Percentiles rank a stretch among this genome's conserved stretches.
Conservation (phyloP, 1,140 invertebrate species). For the Coelopa frigida region DNA sequence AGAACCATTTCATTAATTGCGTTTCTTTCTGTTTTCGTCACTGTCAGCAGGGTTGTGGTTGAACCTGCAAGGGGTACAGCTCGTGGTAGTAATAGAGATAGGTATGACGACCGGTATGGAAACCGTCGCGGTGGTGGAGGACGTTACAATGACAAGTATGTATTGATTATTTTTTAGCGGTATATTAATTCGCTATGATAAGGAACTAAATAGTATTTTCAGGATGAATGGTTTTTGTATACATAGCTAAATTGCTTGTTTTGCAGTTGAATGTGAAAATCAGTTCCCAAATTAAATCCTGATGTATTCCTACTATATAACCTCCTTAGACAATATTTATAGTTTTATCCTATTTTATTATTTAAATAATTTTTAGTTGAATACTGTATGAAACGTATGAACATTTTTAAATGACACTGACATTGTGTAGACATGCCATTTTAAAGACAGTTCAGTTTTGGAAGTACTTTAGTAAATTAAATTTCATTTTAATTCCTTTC, state of each 20-base stretch:
- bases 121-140: conserved; percentile 42
- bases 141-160: conserved; percentile 43
- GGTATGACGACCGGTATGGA: conserved; percentile 48
- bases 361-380: background rate
- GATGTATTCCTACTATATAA: no score
- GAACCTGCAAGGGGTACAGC: conserved; percentile 69
- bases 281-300: no score
- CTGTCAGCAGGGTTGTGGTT: conserved; percentile 82
- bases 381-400: no score
- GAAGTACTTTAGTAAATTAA: no score
- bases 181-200: background rate
- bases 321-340: no score
- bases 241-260: no score
- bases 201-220: no score
- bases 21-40: conserved; percentile 17
- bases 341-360: background rate
- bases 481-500: no score
- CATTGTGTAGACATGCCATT: conserved; percentile 10
- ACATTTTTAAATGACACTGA: conserved; percentile 9
- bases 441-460: background rate
- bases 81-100: conserved; percentile 36
- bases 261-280: no score
- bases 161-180: conserved; percentile 15
- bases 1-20: background rate
- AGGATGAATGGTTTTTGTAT: no score